These are phyloP conservation scores for Ctenopoma multispine DNA, from an alignment of 2,797 vertebrate genomes.

Conservation along the genomic window DNA sequence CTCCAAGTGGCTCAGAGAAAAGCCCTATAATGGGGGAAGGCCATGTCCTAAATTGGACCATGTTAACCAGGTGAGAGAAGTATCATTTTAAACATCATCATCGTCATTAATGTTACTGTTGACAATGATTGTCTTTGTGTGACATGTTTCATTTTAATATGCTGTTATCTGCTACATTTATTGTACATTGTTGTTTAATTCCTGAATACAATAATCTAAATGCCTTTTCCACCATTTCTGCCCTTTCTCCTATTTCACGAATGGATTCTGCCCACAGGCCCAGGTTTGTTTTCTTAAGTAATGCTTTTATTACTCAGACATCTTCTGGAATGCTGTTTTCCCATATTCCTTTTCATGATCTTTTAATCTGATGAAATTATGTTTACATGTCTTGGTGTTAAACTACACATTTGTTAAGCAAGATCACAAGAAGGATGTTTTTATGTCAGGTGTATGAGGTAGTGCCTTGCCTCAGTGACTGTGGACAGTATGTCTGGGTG, in stretches of 20 bases:
- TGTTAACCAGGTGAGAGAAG: slow-evolving; percentile 90
- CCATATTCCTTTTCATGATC: background rate
- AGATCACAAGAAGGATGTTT: slow-evolving; percentile 4
- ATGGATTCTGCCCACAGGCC: slow-evolving; percentile 75
- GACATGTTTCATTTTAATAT: background rate
- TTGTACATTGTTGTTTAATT: background rate
- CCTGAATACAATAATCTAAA: background rate
- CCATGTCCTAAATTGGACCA: slow-evolving; percentile 98
- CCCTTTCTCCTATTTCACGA: slow-evolving; percentile 24
- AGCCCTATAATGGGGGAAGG: slow-evolving; percentile 96
- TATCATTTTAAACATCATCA: slow-evolving; percentile 3
- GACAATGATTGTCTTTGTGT: slow-evolving; percentile 9
- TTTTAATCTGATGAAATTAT: background rate
- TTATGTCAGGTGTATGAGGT: slow-evolving; percentile 93
- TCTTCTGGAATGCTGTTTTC: background rate
- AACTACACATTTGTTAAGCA: background rate
- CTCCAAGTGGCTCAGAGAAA: slow-evolving; percentile 98
- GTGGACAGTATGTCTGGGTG: slow-evolving; percentile 93
- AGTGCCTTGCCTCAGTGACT: slow-evolving; percentile 96
- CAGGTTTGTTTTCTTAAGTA: slow-evolving; percentile 70
- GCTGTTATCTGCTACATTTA: background rate
- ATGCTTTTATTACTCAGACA: background rate
- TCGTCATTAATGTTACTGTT: slow-evolving; percentile 6
- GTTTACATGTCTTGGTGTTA: too few relatives aligned
- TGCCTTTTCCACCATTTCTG: slow-evolving; percentile 3